Evolutionary conservation across 2,113 vertebrate species (phyloP), one percentile per base, ranked within the genome.

Genomic region (Todiramphus saurophagus): DNA sequence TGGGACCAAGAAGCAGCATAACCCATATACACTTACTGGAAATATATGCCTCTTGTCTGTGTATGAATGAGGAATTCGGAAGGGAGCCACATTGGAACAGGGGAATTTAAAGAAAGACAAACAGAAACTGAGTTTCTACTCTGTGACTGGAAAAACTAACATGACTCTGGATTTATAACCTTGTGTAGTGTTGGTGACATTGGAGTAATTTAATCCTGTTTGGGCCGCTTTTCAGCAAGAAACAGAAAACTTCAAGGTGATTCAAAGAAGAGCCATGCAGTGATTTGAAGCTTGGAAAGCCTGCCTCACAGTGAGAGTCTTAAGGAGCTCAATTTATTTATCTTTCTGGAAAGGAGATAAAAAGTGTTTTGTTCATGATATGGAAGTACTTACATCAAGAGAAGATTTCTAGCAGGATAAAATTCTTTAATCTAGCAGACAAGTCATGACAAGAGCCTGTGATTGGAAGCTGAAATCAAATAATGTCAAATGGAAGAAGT

Each of bases 281-380:
- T 83, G 89, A 89, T 85, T 69, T 44, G 81, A 91, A 66, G 87
- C 63, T 87, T 89, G 77, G 80, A 92, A 89, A 94, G 59, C 78
- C 48, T 85, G 37, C 74, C 81, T 92, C 81, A 84, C 83, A 92
- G 58, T 76, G 66, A 95, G 86, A 93, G 67, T 64, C 95, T 96
- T 94, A 92, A 89, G 91, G 74, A 94, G 81, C 83, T 87, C 87
- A 62, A 94, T 93, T 89, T 96, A 92, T 96, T 91, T 96, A 95
- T 92, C 94, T 96, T 85, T 80, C 81, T 87, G 94, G 85, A 82
- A 90, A 94, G 66, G 41, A 91, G 87, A 96, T 96, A 91, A 96
- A 96, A 96, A 67, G 39, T 83, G 81, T 89, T 95, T 96, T 94
- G 89, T 89, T 95, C 91, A 44, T 92, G 69, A 89, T 95, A 81